Conservation (phyloP, 2,888 invertebrate species). For the Heliconius hortense region DNA sequence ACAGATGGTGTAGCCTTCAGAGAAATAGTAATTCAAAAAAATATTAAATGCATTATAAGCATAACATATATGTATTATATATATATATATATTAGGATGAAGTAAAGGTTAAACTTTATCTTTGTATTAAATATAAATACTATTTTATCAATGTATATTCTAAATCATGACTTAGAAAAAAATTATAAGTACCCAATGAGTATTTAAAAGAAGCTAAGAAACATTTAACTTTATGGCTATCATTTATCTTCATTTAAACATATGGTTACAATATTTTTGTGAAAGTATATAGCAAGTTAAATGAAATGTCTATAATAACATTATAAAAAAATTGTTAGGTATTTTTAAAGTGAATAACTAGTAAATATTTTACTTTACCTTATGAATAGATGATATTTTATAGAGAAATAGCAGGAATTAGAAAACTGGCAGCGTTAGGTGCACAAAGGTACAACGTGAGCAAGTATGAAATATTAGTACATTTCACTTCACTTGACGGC, state of each 20-base stretch:
- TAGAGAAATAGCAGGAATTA: background rate
- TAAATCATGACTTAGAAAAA: slow-evolving; percentile 3
- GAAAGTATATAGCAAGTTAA: background rate
- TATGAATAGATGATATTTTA: background rate
- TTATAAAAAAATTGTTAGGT: background rate
- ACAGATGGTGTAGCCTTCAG: too few species aligned
- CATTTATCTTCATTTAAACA: slow-evolving; percentile 6
- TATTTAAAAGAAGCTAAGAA: background rate
- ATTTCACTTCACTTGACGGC: background rate
- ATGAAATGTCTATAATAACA: background rate
- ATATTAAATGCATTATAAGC: background rate
- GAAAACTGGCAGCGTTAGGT: background rate
- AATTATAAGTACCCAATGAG: background rate
- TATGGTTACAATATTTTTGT: slow-evolving; percentile 1
- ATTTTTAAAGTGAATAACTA: background rate
- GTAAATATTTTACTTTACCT: slow-evolving; percentile 2
- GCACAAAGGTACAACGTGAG: slow-evolving; percentile 11
- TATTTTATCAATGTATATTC: background rate
- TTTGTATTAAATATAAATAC: background rate
- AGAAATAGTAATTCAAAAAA: background rate
- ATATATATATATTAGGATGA: background rate
- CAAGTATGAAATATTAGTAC: slow-evolving; percentile 12
- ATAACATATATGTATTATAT: background rate
- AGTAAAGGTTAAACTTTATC: slow-evolving; percentile 1
- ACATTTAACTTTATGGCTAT: background rate